A percentile compares a stretch with the other conserved stretches of the same genome.
These are phyloP conservation scores for Fregetta grallaria DNA, from an alignment of 2,113 vertebrate species.

Conservation along the genomic window DNA sequence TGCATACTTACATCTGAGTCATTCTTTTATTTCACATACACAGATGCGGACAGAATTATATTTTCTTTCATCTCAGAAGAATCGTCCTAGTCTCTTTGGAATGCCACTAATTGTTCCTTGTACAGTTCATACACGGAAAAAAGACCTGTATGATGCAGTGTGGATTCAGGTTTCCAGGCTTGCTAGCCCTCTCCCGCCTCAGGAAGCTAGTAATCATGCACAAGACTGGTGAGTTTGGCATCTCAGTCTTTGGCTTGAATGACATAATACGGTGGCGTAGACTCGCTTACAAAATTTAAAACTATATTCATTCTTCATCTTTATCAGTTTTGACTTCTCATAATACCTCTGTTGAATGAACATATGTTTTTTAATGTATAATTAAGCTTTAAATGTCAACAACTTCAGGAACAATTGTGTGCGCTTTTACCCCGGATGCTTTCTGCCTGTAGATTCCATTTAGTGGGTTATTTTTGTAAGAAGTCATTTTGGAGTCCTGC, in stretches of 20 bases:
- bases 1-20: not conserved
- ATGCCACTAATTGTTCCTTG: slow-evolving; percentile 98
- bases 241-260: not conserved
- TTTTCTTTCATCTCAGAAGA: slow-evolving; percentile 98
- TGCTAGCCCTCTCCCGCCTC: slow-evolving; percentile 95
- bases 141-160: slow-evolving; percentile 93
- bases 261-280: not conserved
- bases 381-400: not conserved
- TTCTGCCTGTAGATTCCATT: not conserved
- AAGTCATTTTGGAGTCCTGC: not conserved
- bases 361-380: not conserved
- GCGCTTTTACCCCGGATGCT: not conserved
- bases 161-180: slow-evolving; percentile 97
- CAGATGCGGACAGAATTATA: slow-evolving; percentile 97
- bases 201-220: slow-evolving; percentile 97
- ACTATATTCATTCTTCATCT: not conserved
- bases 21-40: not conserved
- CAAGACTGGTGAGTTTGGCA: slow-evolving; percentile 88
- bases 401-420: not conserved
- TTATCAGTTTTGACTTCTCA: not conserved
- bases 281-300: not conserved
- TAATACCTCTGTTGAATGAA: not conserved
- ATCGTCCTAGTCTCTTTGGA: slow-evolving; percentile 94
- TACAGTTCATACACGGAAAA: slow-evolving; percentile 91
- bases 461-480: not conserved